Evolutionary conservation across 2,888 invertebrate species (phyloP).

Genomic region (Synanthedon vespiformis): DNA sequence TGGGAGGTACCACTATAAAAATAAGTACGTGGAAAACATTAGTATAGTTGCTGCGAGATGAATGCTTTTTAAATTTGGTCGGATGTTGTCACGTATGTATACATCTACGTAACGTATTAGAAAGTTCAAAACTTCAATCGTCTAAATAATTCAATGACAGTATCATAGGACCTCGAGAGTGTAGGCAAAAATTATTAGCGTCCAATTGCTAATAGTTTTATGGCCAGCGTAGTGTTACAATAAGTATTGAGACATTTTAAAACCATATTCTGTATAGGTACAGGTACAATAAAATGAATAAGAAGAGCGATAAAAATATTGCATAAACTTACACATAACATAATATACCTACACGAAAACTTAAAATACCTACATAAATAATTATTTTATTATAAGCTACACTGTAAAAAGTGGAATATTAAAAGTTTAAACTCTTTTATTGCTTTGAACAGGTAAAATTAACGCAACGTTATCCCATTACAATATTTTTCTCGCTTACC

Average conservation of each 20-base stretch:
- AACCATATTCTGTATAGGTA: not conserved
- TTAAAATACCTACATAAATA: too few relatives aligned
- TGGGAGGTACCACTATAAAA: slow-evolving; percentile 22
- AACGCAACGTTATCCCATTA: too few relatives aligned
- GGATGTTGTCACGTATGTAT: slow-evolving; percentile 11
- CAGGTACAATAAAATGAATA: not conserved
- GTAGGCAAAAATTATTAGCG: slow-evolving; percentile 11
- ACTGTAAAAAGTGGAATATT: too few relatives aligned
- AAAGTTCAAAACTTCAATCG: slow-evolving; percentile 13
- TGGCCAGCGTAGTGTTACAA: not conserved
- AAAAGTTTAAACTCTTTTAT: too few relatives aligned
- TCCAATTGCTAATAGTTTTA: not conserved
- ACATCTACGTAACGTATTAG: slow-evolving; percentile 12
- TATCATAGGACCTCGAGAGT: slow-evolving; percentile 8
- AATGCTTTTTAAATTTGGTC: slow-evolving; percentile 9
- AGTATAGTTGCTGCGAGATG: slow-evolving; percentile 5
- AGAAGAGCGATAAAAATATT: not conserved
- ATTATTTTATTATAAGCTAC: too few relatives aligned
- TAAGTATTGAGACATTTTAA: too few relatives aligned
- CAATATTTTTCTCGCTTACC: too few relatives aligned
- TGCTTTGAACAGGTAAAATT: too few relatives aligned
- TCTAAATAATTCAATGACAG: not conserved
- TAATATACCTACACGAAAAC: too few relatives aligned
- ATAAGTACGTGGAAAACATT: not conserved
- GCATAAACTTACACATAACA: too few relatives aligned